A percentile compares a stretch with the other conserved stretches of the same genome.
Conservation (phyloP, 2,113 vertebrate species). For the Coryphaenoides rupestris region DNA sequence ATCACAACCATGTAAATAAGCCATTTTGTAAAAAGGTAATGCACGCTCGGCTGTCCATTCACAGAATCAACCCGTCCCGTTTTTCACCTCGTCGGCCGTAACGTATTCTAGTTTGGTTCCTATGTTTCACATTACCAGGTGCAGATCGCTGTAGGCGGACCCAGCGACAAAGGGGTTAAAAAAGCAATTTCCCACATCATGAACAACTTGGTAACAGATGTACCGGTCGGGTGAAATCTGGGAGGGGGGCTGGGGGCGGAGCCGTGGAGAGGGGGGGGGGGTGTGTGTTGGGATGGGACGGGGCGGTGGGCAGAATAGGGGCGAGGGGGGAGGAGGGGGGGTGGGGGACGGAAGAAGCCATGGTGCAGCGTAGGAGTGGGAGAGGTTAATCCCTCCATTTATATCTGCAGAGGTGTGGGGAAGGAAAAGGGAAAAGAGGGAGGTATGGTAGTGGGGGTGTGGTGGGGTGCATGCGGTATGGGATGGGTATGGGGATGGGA, state of each 20-base stretch:
- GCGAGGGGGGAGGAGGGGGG: conserved; percentile 65
- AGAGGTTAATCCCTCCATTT: conserved; percentile 80
- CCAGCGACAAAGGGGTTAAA: conserved; percentile 61
- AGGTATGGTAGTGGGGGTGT: too few relatives aligned
- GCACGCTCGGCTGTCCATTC: too few relatives aligned
- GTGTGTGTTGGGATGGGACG: conserved; percentile 67
- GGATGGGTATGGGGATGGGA: not conserved
- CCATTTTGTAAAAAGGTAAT: too few relatives aligned
- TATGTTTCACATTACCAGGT: conserved; percentile 56
- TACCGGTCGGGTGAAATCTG: conserved; percentile 65
- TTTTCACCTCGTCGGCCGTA: conserved; percentile 10
- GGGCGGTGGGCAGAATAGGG: conserved; percentile 36
- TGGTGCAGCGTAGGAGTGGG: conserved; percentile 64
- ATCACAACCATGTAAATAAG: too few relatives aligned
- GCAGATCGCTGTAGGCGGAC: conserved; percentile 19
- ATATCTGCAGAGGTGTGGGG: conserved; percentile 71
- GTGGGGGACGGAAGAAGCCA: conserved; percentile 63
- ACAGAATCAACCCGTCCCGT: too few relatives aligned
- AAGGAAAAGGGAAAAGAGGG: not conserved
- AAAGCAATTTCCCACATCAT: conserved; percentile 73
- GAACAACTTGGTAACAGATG: conserved; percentile 74
- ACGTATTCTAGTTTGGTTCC: conserved; percentile 40
- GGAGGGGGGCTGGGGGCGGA: conserved; percentile 36
- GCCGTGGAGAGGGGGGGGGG: conserved; percentile 62
- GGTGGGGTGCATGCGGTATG: conserved; percentile 17